Conservation (phyloP, 2,888 invertebrate genomes). For the Eristalis intricaria region DNA sequence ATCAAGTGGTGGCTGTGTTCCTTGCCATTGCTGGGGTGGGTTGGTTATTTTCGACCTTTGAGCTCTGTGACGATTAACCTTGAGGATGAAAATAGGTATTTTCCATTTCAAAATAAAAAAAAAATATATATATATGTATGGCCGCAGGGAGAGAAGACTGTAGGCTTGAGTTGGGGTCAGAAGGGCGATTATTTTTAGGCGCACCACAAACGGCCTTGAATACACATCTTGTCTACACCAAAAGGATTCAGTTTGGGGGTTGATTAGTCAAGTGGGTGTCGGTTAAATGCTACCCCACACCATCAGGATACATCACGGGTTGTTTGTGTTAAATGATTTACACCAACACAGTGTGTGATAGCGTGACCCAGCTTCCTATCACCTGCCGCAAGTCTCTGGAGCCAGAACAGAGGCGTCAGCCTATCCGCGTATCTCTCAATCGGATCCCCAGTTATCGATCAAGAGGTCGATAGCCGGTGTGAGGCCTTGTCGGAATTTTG, state of each 20-base stretch:
- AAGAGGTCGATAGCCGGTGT: not conserved
- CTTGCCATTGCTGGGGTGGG: not conserved
- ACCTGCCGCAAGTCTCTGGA: too few relatives aligned
- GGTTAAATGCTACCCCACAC: too few relatives aligned
- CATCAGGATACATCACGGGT: too few relatives aligned
- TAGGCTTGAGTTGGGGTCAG: not conserved
- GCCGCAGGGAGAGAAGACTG: not conserved
- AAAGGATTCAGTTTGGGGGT: not conserved
- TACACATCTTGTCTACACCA: not conserved
- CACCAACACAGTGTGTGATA: not conserved
- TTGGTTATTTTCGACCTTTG: conserved; percentile 42
- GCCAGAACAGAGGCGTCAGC: not conserved
- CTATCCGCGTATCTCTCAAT: not conserved
- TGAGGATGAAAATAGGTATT: conserved; percentile 33
- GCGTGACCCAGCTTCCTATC: too few relatives aligned
- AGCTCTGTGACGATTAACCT: conserved; percentile 18
- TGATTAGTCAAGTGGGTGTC: not conserved
- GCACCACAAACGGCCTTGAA: not conserved
- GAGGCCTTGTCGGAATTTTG: not conserved
- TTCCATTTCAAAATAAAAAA: conserved; percentile 18
- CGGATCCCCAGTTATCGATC: not conserved
- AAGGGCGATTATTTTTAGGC: conserved; percentile 2
- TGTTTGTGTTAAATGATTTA: too few relatives aligned
- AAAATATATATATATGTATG: not conserved
- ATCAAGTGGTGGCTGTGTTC: conserved; percentile 26